Base-by-base conservation (phyloP, 2,888 invertebrate species). In the Luffia ferchaultella region DNA sequence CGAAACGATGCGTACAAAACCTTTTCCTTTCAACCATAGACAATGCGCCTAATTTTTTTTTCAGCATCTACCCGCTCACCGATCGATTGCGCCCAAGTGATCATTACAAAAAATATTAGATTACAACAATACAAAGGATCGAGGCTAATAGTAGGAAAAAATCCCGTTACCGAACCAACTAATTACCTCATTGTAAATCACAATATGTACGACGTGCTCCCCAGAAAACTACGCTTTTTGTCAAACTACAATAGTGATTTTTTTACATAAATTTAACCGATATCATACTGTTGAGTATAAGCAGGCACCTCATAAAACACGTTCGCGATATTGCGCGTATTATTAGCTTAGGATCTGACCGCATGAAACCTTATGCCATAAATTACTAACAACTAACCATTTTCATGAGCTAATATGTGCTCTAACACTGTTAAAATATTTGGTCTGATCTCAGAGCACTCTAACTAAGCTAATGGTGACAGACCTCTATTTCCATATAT, bases 31-130 rank as follows among this genome's bases (percentile, higher is more conserved):
- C 20, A 61, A 63, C 58, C 58, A 41, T 55, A 52, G 55, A 72
- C 68, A 70, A 72, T 67, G 65, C 62, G 55, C 55, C 58, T 42
- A 5, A 42, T 42, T 16, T 47, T 48, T 48, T 48, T 42, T 41
- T 17, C 18, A 20, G 16, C 18, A 16, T 45, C 16, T 2, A 46
- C 46, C 20, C 19, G 46, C 16, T 18, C 70, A 72, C 71, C 69
- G 67, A 63, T 65, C 59, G 59, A 62, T 65, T 64, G 60, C 48
- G 42, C 51, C 48, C 51, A 51, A 41, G 45, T 45, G 30, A 30
- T 45, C 60, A 66, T 65, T 67, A 73, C 68, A 80, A 79, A 80
- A 79, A 79, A 76, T 76, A 82, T 83, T 78, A 78, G 77, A 80
- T 83, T 82, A 80, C 82, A 42, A 63, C 61, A 60, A 58, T 62